Base-by-base conservation (phyloP, 1,140 invertebrate genomes). In the Pogonomyrmex californicus region DNA sequence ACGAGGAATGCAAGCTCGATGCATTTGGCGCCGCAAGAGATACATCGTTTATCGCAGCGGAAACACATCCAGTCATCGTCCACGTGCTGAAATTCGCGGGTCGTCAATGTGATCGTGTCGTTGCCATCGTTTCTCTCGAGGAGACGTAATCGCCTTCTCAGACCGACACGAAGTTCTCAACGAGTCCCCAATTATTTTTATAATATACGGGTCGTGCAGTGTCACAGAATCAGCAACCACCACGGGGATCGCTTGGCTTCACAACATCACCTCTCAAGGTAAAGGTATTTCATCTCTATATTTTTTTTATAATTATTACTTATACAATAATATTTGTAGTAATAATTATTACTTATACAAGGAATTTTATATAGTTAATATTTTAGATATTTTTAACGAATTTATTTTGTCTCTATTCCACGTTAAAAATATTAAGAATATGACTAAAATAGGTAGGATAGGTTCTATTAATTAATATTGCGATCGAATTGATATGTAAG, bases 211-310 rank as follows among this genome's bases (percentile, higher is more conserved):
- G 56, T 86, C 88, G 44, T 76, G 78, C 33, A 90, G 78, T 58
- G 85, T 65, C 36, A 70, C 88, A 58, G 82, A 91, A 71, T 70
- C 90, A 70, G 54, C 58, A 9, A 87, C 86, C 78, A 91, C 79
- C 76, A 90, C 87, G 73, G 88, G 90, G 38, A 88, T 88, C 44
- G 41, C 87, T 87, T 91, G 87, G 91, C 88, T 90, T 30, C 86
- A 85, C 51, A 92, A 92, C 47, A 89, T 86, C 60, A 92, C 91
- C 17, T 65, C 62, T 23, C 90, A 90, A 90, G 91, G 91, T 91
- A 88, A 87, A 65, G 23, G 23, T 23, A 23, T 23, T 54, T 47
- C 7, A 30, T 68, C 4, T 44, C 14, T 62, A 23, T 23, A 23
- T 23, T 23, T 33, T 10, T 47, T 41, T 12, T 38, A 36, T 30